Conservation (phyloP, 2,888 invertebrate genomes). For the Caenorhabditis sp. region DNA sequence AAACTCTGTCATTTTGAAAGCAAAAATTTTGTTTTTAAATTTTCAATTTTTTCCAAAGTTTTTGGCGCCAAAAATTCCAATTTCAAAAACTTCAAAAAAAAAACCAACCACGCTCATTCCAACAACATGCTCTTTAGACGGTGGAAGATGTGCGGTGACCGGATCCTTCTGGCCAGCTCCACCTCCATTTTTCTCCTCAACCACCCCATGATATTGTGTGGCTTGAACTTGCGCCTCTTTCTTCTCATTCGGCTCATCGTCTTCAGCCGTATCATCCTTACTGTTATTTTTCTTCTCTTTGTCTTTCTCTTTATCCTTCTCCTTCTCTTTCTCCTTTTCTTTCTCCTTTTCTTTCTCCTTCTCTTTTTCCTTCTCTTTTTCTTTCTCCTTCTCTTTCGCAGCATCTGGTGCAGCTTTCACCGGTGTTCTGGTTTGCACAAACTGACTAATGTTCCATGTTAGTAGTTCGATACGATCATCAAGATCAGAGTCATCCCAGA, state of each 20-base stretch:
- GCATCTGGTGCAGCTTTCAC: not conserved
- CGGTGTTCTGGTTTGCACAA: conserved; percentile 25
- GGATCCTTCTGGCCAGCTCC: too few species aligned
- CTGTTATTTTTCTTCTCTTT: conserved; percentile 1
- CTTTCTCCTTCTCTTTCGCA: not conserved
- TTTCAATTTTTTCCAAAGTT: too few species aligned
- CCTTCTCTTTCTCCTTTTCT: conserved; percentile 3
- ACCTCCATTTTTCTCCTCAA: too few species aligned
- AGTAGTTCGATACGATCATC: conserved; percentile 37
- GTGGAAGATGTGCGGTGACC: too few species aligned
- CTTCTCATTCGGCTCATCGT: conserved; percentile 2
- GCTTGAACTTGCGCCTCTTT: not conserved
- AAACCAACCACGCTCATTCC: too few species aligned
- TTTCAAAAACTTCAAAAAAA: too few species aligned
- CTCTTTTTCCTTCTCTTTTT: not conserved
- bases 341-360: not conserved
- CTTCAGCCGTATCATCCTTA: not conserved
- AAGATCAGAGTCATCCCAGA: conserved; percentile 35
- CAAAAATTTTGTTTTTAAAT: too few species aligned
- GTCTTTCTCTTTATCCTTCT: not conserved
- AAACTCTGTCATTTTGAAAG: too few species aligned
- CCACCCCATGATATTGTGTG: too few species aligned
- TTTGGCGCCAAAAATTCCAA: too few species aligned
- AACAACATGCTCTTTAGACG: too few species aligned
- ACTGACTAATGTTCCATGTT: conserved; percentile 37